Conservation (phyloP, 1,140 invertebrate genomes). For the Drosophila seguyi region DNA sequence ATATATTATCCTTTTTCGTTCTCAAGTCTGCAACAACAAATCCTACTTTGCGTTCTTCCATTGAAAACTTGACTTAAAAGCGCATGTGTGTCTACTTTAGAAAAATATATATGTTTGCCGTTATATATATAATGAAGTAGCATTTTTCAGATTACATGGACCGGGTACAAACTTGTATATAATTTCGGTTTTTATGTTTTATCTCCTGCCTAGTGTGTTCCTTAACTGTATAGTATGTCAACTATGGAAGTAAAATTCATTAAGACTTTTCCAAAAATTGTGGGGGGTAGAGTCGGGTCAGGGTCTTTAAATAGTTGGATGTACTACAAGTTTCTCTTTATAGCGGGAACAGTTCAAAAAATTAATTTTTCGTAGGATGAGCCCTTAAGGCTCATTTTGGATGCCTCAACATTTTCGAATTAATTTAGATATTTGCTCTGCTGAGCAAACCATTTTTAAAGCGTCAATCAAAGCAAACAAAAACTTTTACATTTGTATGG, state of each 20-base stretch:
- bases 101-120: conserved; percentile 76
- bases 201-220: conserved; percentile 14
- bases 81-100: conserved; percentile 68
- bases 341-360: not conserved
- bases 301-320: conserved; percentile 26
- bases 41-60: conserved; percentile 27
- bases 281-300: not conserved
- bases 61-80: conserved; percentile 49
- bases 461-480: conserved; percentile 41
- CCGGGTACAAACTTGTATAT: conserved; percentile 82
- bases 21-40: conserved; percentile 58
- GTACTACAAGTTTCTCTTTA: conserved; percentile 12
- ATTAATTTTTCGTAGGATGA: not conserved
- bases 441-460: conserved; percentile 36
- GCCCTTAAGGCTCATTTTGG: too few species aligned
- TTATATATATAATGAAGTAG: conserved; percentile 77
- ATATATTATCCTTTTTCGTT: conserved; percentile 61
- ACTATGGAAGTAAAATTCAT: conserved; percentile 80
- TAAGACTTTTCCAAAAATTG: conserved; percentile 49
- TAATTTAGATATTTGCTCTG: conserved; percentile 20
- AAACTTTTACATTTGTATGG: conserved; percentile 15
- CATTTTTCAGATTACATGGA: conserved; percentile 77
- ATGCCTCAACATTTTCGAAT: not conserved
- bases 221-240: conserved; percentile 66
- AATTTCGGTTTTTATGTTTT: conserved; percentile 50